Evolutionary conservation across 2,113 vertebrate genomes (phyloP), one percentile per base, ranked within the genome.

Genomic region (Aptenodytes patagonicus): DNA sequence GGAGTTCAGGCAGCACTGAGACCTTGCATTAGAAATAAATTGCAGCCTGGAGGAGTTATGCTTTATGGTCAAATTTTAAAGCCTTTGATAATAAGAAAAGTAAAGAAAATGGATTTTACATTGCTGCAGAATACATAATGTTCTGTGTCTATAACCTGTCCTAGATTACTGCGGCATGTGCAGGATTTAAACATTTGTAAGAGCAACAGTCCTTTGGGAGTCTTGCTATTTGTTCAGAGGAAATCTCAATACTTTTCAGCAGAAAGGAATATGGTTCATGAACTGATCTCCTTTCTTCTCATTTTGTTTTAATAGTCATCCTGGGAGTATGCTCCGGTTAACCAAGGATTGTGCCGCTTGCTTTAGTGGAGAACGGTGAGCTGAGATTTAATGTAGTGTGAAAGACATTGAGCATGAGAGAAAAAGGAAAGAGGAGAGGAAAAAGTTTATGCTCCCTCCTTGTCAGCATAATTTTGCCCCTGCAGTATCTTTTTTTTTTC

Each of bases 401-500:
- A 97, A 93, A 96, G 95, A 64, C 51, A 5, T 31, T 61, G 79
- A 91, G 82, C 82, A 17, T 2, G 61, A 64, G 6, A 78, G 73
- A 52, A 69, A 40, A 68, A n/a, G 24, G 47, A 76, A 65, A 29
- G 7, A 87, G 42, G 40, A 7, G 69, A 82, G 78, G 7, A 60
- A 31, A 88, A 94, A 94, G 81, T 96, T 93, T 61, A 47, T 9
- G 25, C 77, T 95, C 76, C 64, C 7, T 55, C 55, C 92, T 87
- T 94, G 92, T 95, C 96, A 96, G 89, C 80, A 87, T 28, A 40
- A 90, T 97, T 96, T 93, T 95, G 52, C 58, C 96, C 90, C 95
- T 71, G 71, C 54, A 87, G 78, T 81, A 87, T 49, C 24, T 42
- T 40, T 69, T 42, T 36, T 69, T 57, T 34, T 11, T 8, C 1